Evolutionary conservation across 2,888 invertebrate genomes (phyloP).

Genomic region (Chymomyza procnemis): DNA sequence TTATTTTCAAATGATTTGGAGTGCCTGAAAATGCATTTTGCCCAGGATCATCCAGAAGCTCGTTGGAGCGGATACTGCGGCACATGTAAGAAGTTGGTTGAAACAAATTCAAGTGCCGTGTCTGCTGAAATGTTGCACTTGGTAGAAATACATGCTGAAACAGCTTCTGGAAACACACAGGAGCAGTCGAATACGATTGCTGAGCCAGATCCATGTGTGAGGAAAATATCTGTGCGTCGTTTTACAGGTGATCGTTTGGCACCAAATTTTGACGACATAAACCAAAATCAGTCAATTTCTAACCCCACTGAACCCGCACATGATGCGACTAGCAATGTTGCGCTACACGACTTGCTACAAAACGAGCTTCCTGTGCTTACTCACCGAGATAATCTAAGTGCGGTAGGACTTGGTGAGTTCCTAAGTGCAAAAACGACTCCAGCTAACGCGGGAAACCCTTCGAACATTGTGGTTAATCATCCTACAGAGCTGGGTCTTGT

Average conservation of each 20-base stretch:
- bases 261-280: background rate
- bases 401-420: slow-evolving; percentile 36
- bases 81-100: slow-evolving; percentile 76
- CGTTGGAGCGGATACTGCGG: slow-evolving; percentile 81
- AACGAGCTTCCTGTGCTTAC: slow-evolving; percentile 41
- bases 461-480: slow-evolving; percentile 49
- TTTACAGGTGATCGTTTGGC: slow-evolving; percentile 64
- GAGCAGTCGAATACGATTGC: background rate
- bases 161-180: slow-evolving; percentile 11
- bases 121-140: slow-evolving; percentile 71
- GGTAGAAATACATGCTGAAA: slow-evolving; percentile 55
- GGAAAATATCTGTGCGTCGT: slow-evolving; percentile 67
- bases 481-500: slow-evolving; percentile 51
- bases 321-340: background rate
- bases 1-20: slow-evolving; percentile 69
- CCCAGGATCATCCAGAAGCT: slow-evolving; percentile 74
- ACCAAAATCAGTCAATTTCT: background rate
- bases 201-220: slow-evolving; percentile 36
- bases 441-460: background rate
- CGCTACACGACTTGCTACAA: slow-evolving; percentile 43
- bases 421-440: slow-evolving; percentile 20
- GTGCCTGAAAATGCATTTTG: slow-evolving; percentile 74
- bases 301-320: background rate
- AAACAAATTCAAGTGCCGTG: background rate
- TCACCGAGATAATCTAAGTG: slow-evolving; percentile 29